Percentiles rank a stretch among this genome's conserved stretches.
Evolutionary conservation across 2,113 vertebrate species (phyloP).

Genomic region (Phyllostomus discolor): DNA sequence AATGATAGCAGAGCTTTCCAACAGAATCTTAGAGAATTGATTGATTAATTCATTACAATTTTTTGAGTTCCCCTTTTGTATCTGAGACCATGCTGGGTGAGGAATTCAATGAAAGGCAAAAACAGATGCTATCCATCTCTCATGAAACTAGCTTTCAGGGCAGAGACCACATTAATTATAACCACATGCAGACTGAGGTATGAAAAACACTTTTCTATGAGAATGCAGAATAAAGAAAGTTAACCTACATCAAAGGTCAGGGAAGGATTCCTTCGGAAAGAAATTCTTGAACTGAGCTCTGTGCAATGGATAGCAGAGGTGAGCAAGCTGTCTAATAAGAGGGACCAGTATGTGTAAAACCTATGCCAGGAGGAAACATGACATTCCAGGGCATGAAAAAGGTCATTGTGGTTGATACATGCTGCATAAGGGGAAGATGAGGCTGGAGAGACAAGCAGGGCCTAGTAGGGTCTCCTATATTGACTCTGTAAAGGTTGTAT

Average conservation of each 20-base stretch:
- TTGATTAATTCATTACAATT: neutral
- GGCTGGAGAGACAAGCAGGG: neutral
- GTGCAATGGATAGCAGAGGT: neutral
- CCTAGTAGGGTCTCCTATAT: neutral
- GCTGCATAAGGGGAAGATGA: neutral
- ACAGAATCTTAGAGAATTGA: neutral
- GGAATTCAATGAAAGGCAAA: neutral
- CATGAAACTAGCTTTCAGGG: neutral
- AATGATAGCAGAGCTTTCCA: neutral
- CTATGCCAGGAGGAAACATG: neutral
- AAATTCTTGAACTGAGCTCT: neutral
- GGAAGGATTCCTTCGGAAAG: neutral
- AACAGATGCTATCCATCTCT: neutral
- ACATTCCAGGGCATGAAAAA: neutral
- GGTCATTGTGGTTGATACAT: neutral
- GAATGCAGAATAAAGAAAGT: neutral
- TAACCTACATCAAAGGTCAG: neutral
- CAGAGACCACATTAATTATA: neutral
- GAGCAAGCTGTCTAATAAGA: neutral
- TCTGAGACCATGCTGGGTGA: neutral
- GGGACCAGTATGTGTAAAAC: neutral
- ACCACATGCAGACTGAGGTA: neutral
- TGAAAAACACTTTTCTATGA: neutral
- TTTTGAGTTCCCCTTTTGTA: neutral
- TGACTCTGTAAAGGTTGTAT: neutral